Evolutionary conservation across 2,113 vertebrate species (phyloP).

Genomic region (cat (Felis catus)): F.catus_Fca126_mat1.0 CM031411.1:43723001-43723500

Average conservation of each 20-base stretch:
- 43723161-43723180: conserved; percentile 17
- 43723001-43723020: conserved; percentile 8
- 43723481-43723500: conserved; percentile 47
- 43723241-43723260: conserved; percentile 41
- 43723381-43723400: not conserved
- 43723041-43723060: not conserved
- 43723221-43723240: not conserved
- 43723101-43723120: not conserved
- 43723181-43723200: not conserved
- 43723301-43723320: conserved; percentile 2
- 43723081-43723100: not conserved
- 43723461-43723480: conserved; percentile 26
- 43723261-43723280: not conserved
- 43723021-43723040: not conserved
- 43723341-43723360: not conserved
- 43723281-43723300: not conserved
- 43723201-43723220: conserved; percentile 37
- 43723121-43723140: not conserved
- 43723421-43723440: not conserved
- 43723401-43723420: conserved; percentile 29
- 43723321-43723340: not conserved
- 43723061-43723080: not conserved
- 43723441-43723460: conserved; percentile 26
- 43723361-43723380: conserved; percentile 23
- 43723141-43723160: not conserved